These are phyloP conservation scores for Mesoligia furuncula DNA, from an alignment of 2,888 invertebrate genomes.

Conservation along the genomic window DNA sequence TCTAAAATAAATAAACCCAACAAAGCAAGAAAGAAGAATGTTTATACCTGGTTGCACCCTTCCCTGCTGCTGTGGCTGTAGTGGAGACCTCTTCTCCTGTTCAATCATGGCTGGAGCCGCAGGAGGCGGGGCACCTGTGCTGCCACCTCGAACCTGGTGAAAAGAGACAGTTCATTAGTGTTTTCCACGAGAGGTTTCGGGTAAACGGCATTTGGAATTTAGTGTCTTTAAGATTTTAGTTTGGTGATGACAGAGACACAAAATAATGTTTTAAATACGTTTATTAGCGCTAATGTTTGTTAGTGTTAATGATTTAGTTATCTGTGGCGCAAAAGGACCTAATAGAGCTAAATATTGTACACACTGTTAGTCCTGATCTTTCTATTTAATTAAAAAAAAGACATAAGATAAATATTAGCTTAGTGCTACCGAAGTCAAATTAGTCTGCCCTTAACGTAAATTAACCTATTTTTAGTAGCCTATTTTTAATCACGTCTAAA, in stretches of 20 bases:
- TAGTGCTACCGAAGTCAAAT: too few species aligned
- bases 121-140: conserved; percentile 86
- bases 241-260: background rate
- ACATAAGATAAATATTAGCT: too few species aligned
- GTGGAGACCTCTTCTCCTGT: conserved; percentile 92
- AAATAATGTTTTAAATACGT: background rate
- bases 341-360: too few species aligned
- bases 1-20: background rate
- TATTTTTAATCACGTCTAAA: too few species aligned
- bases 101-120: conserved; percentile 84
- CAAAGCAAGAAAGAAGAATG: background rate
- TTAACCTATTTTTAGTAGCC: too few species aligned
- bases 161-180: conserved; percentile 9
- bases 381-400: too few species aligned
- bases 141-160: conserved; percentile 85
- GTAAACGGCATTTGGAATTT: background rate
- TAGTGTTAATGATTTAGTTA: too few species aligned
- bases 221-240: background rate
- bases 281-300: background rate
- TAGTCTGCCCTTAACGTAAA: too few species aligned
- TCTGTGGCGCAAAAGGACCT: too few species aligned
- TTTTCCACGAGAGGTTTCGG: background rate
- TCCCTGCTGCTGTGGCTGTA: conserved; percentile 91
- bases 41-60: conserved; percentile 71
- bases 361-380: too few species aligned